Evolutionary conservation across 2,113 vertebrate genomes (phyloP), one percentile per base, ranked within the genome.

Genomic region (Erythrolamprus reginae): DNA sequence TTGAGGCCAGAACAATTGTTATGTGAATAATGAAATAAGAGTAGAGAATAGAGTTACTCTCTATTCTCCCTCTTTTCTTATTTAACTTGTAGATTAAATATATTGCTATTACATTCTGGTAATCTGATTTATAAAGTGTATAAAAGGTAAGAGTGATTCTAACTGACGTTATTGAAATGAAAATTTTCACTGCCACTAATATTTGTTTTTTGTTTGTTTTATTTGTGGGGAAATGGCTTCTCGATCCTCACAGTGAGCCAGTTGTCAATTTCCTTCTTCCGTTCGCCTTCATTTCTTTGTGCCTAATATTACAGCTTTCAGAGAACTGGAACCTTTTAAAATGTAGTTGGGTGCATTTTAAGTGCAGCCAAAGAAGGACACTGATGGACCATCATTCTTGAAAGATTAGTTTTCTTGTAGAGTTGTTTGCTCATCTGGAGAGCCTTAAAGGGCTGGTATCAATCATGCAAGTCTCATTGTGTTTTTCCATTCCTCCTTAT

Each of bases 11-110:
- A 33, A 89, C 45, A 93, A 24, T 48, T 70, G 90, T 85, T 88
- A 82, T 42, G 70, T 23, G 1, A 53, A 77, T 82, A 94, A 91
- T 96, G 89, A 94, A 95, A 92, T 56, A 91, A 26, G 92, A 95
- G 91, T 56, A 91, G 28, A 92, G 52, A n/a, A n/a, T n/a, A 58
- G 13, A 90, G 88, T 91, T 90, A 70, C 88, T 47, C 47, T 47
- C 90, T 93, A 87, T 90, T 96, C 96, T 91, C 24, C 2, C 23
- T 23, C 45, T 58, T 17, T 70, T 51, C 52, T 48, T 77, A 45
- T 52, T 61, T 58, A 58, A 45, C 12, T 58, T 88, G 45, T 50
- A 23, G 13, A 65, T 48, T 51, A 50, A 56, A 42, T 24, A 28
- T 38, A 77, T 77, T 21, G 5, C 13, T 65, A 33, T 65, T 33